Evolutionary conservation across 1,140 invertebrate genomes (phyloP), one percentile per base, ranked within the genome.

Genomic region (Saccostrea echinata): DNA sequence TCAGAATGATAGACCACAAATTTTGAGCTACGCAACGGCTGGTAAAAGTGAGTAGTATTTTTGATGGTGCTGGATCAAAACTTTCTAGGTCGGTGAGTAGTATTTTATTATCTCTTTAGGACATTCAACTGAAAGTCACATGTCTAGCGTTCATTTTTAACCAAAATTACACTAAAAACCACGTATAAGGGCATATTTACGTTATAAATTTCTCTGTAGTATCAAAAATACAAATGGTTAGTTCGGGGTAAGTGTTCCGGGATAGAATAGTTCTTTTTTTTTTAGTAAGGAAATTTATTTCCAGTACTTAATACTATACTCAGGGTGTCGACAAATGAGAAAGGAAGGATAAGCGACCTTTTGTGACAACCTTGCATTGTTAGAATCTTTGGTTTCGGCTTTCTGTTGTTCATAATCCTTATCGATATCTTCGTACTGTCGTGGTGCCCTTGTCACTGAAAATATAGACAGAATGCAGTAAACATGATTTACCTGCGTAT

Each of bases 351-450:
- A 71, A 30, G 68, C 68, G 68, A 71, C 68, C 68, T 71, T 71
- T 71, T 71, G 68, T 11, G 68, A 71, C 68, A 71, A 71, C 68
- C 68, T 71, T 71, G 68, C 24, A 71, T 71, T 71, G 68, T 30
- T 71, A 71, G 68, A 71, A 16, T 71, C 68, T 30, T 71, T 71
- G 24, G 27, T 16, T 11, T 71, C 30, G 6, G 68, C 24, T 71
- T 71, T 71, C 12, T 71, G 24, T 71, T 71, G 68, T 27, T 33
- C 68, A 71, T 33, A 71, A 71, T 71, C 68, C 27, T 71, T 71
- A 27, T 71, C 68, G 33, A 71, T 71, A 30, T 71, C 68, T 30
- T 71, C 68, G 30, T 71, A 71, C 8, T 33, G 68, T 27, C 68
- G 68, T 16, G 68, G 68, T 13, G 68, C 68, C 27, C 68, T 30